Evolutionary conservation across 2,888 invertebrate species (phyloP).

Genomic region (Hirtodrosophila alboralis): DNA sequence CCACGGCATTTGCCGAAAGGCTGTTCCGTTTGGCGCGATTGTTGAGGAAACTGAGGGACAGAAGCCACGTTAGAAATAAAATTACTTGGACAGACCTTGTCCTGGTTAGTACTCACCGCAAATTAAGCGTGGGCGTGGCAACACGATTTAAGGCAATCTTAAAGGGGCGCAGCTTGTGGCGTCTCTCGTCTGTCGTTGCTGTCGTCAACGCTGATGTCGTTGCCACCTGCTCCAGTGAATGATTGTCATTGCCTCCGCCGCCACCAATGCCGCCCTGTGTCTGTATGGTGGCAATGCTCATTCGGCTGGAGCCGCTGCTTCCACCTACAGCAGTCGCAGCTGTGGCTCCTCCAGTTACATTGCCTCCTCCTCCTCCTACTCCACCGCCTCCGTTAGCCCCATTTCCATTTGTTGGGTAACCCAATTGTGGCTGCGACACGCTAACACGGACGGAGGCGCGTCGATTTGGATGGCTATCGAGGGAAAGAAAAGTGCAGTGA

Average conservation of each 20-base stretch:
- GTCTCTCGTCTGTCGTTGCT: slow-evolving; percentile 88
- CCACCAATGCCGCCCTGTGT: slow-evolving; percentile 37
- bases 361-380: slow-evolving; percentile 33
- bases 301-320: slow-evolving; percentile 81
- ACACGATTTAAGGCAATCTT: slow-evolving; percentile 87
- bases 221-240: slow-evolving; percentile 69
- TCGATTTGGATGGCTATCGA: slow-evolving; percentile 79
- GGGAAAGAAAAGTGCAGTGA: slow-evolving; percentile 1
- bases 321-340: slow-evolving; percentile 83
- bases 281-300: slow-evolving; percentile 22
- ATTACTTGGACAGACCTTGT: slow-evolving; percentile 3
- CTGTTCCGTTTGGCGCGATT: slow-evolving; percentile 89
- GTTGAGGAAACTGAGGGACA: slow-evolving; percentile 87
- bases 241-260: slow-evolving; percentile 39
- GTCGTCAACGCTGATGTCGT: slow-evolving; percentile 85
- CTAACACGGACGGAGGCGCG: slow-evolving; percentile 79
- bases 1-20: slow-evolving; percentile 91
- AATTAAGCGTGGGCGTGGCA: slow-evolving; percentile 86
- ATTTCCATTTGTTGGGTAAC: slow-evolving; percentile 86
- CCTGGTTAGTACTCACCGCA: slow-evolving; percentile 81
- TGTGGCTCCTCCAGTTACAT: slow-evolving; percentile 32
- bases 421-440: slow-evolving; percentile 81
- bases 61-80: slow-evolving; percentile 3
- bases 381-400: slow-evolving; percentile 18
- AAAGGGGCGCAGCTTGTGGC: slow-evolving; percentile 86